Percentiles rank a stretch among this genome's conserved stretches.
phyloP scores from a whole-genome alignment of 2,888 invertebrate species.

The Lepidonotus clava region DNA sequence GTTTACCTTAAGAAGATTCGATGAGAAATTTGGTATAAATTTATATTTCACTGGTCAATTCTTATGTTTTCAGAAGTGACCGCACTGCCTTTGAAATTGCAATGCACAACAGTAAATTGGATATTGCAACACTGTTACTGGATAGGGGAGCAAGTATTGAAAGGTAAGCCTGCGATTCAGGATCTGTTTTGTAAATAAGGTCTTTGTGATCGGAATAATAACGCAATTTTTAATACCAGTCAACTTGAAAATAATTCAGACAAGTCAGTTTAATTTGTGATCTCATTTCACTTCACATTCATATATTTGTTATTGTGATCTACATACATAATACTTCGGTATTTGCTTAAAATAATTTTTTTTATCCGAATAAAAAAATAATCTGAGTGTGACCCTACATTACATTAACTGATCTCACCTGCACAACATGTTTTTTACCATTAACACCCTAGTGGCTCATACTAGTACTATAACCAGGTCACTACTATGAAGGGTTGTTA shows the following conservation, averaged over 20 bases:
- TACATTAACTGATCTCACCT: too few relatives aligned
- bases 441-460: too few relatives aligned
- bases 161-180: constrained; percentile 21
- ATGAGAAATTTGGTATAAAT: too few relatives aligned
- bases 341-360: too few relatives aligned
- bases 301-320: neutral
- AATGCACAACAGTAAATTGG: constrained; percentile 34
- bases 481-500: too few relatives aligned
- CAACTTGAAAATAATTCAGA: neutral
- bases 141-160: constrained; percentile 32
- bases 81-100: constrained; percentile 41
- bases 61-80: constrained; percentile 5
- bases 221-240: neutral
- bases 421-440: too few relatives aligned
- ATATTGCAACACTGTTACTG: neutral
- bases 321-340: too few relatives aligned
- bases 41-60: too few relatives aligned
- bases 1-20: too few relatives aligned
- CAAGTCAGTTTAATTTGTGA: neutral
- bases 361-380: too few relatives aligned
- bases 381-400: too few relatives aligned
- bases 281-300: neutral
- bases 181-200: neutral
- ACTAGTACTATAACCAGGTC: too few relatives aligned
- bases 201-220: neutral